These are phyloP conservation scores for Capitella teleta DNA, from an alignment of 1,140 invertebrate species.

Conservation along the genomic window DNA sequence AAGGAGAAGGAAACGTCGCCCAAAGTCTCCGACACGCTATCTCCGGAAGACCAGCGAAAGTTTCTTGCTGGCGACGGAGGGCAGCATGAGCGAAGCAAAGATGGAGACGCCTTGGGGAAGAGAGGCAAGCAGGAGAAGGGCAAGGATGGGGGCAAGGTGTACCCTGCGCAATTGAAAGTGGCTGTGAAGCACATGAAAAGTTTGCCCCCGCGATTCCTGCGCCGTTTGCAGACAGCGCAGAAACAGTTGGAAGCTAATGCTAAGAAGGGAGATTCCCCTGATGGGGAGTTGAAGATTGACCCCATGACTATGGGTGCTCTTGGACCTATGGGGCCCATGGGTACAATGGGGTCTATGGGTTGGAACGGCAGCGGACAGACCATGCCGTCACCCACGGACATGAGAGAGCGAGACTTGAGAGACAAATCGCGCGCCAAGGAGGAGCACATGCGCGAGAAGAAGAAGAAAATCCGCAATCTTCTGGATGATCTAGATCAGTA, in stretches of 20 bases:
- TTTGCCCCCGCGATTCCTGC: conserved; percentile 13
- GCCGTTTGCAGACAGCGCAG: conserved; percentile 7
- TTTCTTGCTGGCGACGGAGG: neutral
- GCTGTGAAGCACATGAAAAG: conserved; percentile 15
- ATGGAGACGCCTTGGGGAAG: neutral
- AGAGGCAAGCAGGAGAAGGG: conserved; percentile 4
- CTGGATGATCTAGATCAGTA: conserved; percentile 12
- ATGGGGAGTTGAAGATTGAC: no score
- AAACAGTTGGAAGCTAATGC: conserved; percentile 2
- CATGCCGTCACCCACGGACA: neutral
- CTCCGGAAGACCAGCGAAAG: no score
- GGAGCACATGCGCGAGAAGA: conserved; percentile 8
- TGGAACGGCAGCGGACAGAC: neutral
- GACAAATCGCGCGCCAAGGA: conserved; percentile 5
- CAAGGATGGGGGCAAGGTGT: conserved; percentile 9
- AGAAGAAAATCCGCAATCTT: conserved; percentile 13
- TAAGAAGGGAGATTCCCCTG: neutral
- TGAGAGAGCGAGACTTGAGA: conserved; percentile 2
- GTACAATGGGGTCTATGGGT: no score
- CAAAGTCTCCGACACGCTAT: no score
- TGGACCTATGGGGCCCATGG: no score
- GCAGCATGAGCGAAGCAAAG: neutral
- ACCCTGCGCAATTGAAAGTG: conserved; percentile 14
- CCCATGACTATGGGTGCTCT: neutral
- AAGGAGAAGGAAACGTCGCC: no score